A percentile compares a stretch with the other conserved stretches of the same genome.
These are phyloP conservation scores for Tenualosa ilisha DNA, from an alignment of 2,797 vertebrate species.

Conservation along the genomic window DNA sequence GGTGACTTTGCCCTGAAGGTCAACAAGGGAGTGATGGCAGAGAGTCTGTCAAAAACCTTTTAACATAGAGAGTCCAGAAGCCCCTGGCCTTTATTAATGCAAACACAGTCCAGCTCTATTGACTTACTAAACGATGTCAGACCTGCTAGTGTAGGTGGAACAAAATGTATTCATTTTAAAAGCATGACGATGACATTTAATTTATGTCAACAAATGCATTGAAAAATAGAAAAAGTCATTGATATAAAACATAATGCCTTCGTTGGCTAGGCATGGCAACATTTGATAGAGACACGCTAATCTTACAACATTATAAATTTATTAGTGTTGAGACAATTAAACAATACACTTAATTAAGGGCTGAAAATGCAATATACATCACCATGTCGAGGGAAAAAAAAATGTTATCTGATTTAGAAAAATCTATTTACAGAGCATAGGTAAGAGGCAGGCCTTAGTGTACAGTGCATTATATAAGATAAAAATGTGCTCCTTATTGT, in stretches of 20 bases:
- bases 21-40: conserved; percentile 55
- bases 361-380: too few relatives aligned
- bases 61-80: conserved; percentile 16
- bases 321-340: too few relatives aligned
- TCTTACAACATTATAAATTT: too few relatives aligned
- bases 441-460: too few relatives aligned
- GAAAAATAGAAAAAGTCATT: background rate
- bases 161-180: background rate
- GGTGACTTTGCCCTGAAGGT: conserved; percentile 43
- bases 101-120: background rate
- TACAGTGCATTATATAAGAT: too few relatives aligned
- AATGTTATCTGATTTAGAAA: too few relatives aligned
- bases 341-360: too few relatives aligned
- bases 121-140: background rate
- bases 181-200: background rate
- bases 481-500: too few relatives aligned
- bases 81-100: conserved; percentile 20
- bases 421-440: too few relatives aligned
- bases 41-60: conserved; percentile 20
- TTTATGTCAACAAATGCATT: background rate
- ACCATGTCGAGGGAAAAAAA: too few relatives aligned
- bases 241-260: background rate
- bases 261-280: too few relatives aligned
- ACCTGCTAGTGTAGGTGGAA: background rate
- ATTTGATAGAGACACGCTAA: too few relatives aligned